Evolutionary conservation across 2,888 invertebrate genomes (phyloP), one percentile per base, ranked within the genome.

Genomic region (Conops quadrifasciatus): DNA sequence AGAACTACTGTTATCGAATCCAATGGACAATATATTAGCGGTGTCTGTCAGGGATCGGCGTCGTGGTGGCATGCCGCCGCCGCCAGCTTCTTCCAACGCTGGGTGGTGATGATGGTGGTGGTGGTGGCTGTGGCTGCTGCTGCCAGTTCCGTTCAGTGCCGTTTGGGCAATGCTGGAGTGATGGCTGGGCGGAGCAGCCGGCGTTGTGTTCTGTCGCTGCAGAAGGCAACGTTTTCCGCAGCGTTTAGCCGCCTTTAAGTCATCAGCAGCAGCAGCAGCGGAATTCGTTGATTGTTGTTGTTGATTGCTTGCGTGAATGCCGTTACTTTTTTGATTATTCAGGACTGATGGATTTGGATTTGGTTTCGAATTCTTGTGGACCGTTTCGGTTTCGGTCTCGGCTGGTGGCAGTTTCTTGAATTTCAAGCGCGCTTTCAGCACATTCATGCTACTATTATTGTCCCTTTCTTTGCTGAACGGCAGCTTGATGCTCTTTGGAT

Each of bases 11-110:
- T 78, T 82, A 69, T 74, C 74, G 15, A 15, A 19, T 16, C 36
- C 19, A 2, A 53, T 79, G 56, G 11, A 59, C 43, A 78, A 76
- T 60, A 80, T 81, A 66, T 79, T 78, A 66, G 74, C 74, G 49
- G 72, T 70, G 66, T 80, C 78, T 21, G 81, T 84, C 45, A 84
- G 78, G 4, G 83, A 84, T 65, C 82, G 82, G 30, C 84, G 79
- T 2, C 84, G 79, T 49, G 79, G 82, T 71, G 80, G 16, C 72
- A 81, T 77, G 0, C 66, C 69, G 43, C 73, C 79, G 53, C 78
- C 77, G 67, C 82, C 81, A 59, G 76, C 69, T 16, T 80, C 78
- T 60, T 81, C 80, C 28, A 64, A 66, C 5, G 67, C 71, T 59
- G 66, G 72, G 51, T 70, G 69, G 5, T 72, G 71, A n/a, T 67